Percentiles rank a stretch among this genome's conserved stretches.
These are phyloP conservation scores for Synaphobranchus kaupii DNA, from an alignment of 2,797 vertebrate genomes.

Conservation along the genomic window DNA sequence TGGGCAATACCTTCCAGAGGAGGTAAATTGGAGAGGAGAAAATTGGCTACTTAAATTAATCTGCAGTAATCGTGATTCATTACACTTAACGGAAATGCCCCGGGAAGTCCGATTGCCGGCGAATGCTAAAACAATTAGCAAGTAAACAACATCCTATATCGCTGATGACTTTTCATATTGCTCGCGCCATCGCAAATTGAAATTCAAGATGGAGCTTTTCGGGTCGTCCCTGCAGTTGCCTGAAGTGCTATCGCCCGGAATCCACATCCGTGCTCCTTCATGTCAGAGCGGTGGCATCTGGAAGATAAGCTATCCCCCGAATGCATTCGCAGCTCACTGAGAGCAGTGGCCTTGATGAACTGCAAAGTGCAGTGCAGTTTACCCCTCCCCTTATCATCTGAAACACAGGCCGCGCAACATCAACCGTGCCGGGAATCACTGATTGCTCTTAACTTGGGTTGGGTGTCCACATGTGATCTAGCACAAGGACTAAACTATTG, in stretches of 20 bases:
- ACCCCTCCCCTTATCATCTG: not conserved
- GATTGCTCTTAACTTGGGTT: not conserved
- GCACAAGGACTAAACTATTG: too few relatives aligned
- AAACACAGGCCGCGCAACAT: not conserved
- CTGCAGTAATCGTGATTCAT: slow-evolving; percentile 8
- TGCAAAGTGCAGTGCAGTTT: slow-evolving; percentile 20
- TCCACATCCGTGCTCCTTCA: slow-evolving; percentile 32
- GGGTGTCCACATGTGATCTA: not conserved
- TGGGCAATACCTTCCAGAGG: not conserved
- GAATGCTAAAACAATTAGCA: slow-evolving; percentile 13
- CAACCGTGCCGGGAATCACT: not conserved
- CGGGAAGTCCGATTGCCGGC: not conserved
- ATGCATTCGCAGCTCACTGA: slow-evolving; percentile 32
- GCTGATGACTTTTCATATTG: not conserved
- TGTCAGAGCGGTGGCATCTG: slow-evolving; percentile 25
- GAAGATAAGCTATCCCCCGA: slow-evolving; percentile 42
- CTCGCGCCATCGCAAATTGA: not conserved
- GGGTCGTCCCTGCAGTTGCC: not conserved
- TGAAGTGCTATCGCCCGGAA: slow-evolving; percentile 9
- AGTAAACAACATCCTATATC: not conserved
- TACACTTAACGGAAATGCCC: not conserved
- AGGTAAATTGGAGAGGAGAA: not conserved
- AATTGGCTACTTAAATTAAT: slow-evolving; percentile 8
- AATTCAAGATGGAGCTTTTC: slow-evolving; percentile 19
- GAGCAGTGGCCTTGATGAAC: slow-evolving; percentile 40